These are phyloP conservation scores for Anser cygnoides DNA, from an alignment of 2,113 vertebrate species.

Conservation along the genomic window DNA sequence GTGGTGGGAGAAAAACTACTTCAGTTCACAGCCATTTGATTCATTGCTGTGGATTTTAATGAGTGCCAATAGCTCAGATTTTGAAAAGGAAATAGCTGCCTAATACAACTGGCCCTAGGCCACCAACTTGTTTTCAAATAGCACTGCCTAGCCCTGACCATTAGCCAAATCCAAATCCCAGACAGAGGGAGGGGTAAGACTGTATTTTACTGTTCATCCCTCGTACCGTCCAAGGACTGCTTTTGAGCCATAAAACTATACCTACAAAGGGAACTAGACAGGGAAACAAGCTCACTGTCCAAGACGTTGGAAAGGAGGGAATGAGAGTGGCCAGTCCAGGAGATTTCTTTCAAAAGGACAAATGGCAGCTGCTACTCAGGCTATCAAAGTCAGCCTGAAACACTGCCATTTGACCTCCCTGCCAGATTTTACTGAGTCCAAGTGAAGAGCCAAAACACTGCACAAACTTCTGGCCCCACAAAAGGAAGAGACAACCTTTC, in stretches of 20 bases:
- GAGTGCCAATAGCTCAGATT: not conserved
- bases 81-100: slow-evolving; percentile 28
- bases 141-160: not conserved
- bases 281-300: not conserved
- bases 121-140: slow-evolving; percentile 4
- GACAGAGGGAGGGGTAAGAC: not conserved
- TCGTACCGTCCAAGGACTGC: not conserved
- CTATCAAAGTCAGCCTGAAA: fast-evolving
- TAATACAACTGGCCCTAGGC: not conserved
- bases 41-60: slow-evolving; percentile 1
- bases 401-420: not conserved
- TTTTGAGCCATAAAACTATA: not conserved
- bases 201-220: not conserved
- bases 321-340: fast-evolving
- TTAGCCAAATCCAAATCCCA: not conserved
- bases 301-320: not conserved
- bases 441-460: not conserved
- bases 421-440: not conserved
- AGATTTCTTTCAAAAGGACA: not conserved
- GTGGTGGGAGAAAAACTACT: not conserved
- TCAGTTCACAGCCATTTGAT: slow-evolving; percentile 16
- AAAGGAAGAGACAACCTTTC: not conserved
- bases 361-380: fast-evolving
- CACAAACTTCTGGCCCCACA: not conserved
- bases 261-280: not conserved